Evolutionary conservation across 2,797 vertebrate genomes (phyloP), one percentile per base, ranked within the genome.

Genomic region (Sarcophilus harrisii): DNA sequence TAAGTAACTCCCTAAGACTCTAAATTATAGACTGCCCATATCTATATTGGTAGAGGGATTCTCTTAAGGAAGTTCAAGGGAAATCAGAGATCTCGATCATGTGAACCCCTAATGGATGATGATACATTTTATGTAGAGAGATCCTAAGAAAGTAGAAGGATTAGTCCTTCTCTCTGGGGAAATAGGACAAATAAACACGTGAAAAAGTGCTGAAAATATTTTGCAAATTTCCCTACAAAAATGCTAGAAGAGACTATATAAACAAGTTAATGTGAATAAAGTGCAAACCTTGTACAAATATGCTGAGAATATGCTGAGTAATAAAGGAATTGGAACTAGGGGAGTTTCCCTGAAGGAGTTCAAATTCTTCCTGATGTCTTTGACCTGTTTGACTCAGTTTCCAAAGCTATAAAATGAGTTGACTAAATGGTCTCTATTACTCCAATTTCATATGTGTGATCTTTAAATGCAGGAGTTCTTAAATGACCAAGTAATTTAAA

Each of bases 291-390:
- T 18, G 90, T 60, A 93, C 6, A 12, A 10, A 18, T 18, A 94
- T 90, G 57, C 49, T 93, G 73, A 55, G 55, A 54, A n/a, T 24
- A 3, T 30, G 5, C 92, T 60, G 14, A 90, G 52, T 13, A 92
- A 92, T 57, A 62, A 90, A 90, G 62, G 21, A n/a, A 58, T 92
- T 60, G 24, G 27, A 91, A 52, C n/a, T 55, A 59, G 52, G 60
- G 55, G 95, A 28, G 45, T 52, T 94, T 97, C 97, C 89, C 93
- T 62, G 60, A 4, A 52, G 55, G 94, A 90, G 89, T 73, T 73
- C 66, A 73, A 73, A 21, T 73, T 4, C 32, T 38, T 38, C 32
- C 38, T 87, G 38, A 87, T 24, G 38, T n/a, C 38, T 87, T 30
- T 0, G 10, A 87, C 38, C 38, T 87, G 38, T 87, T 38, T 87